phyloP scores from a whole-genome alignment of 2,113 vertebrate species.

The Bubalus kerabau region DNA sequence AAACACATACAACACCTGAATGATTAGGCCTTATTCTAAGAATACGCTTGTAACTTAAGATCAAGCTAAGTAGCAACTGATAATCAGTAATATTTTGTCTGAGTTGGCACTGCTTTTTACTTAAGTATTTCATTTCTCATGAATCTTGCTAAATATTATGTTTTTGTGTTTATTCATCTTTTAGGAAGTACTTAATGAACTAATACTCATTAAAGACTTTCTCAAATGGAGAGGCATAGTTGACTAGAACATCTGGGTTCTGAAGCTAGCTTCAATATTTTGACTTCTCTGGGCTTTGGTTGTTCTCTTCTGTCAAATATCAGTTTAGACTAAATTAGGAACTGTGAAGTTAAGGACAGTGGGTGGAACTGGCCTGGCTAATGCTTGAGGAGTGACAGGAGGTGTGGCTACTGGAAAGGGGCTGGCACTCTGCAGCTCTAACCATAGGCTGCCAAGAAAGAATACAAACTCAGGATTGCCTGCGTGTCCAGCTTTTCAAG shows the following conservation, averaged over 20 bases:
- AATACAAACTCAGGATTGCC: background rate
- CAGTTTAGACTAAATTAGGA: background rate
- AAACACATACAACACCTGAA: background rate
- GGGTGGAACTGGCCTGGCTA: background rate
- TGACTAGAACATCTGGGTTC: background rate
- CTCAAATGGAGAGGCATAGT: background rate
- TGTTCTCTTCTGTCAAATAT: background rate
- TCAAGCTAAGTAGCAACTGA: background rate
- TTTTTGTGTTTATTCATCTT: background rate
- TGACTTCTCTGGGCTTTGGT: background rate
- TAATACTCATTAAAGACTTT: background rate
- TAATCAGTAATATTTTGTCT: conserved; percentile 12
- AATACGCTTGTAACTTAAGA: background rate
- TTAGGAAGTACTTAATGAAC: background rate
- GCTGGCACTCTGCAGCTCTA: background rate
- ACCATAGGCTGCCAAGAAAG: background rate
- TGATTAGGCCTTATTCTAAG: background rate
- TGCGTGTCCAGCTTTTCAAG: background rate
- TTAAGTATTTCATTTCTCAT: background rate
- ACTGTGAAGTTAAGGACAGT: background rate
- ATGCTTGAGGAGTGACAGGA: background rate
- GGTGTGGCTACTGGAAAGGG: background rate
- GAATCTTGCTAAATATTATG: background rate
- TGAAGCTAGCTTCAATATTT: background rate
- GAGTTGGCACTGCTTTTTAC: background rate